phyloP scores from a whole-genome alignment of 2,113 vertebrate species.

The Pterocles gutturalis region DNA sequence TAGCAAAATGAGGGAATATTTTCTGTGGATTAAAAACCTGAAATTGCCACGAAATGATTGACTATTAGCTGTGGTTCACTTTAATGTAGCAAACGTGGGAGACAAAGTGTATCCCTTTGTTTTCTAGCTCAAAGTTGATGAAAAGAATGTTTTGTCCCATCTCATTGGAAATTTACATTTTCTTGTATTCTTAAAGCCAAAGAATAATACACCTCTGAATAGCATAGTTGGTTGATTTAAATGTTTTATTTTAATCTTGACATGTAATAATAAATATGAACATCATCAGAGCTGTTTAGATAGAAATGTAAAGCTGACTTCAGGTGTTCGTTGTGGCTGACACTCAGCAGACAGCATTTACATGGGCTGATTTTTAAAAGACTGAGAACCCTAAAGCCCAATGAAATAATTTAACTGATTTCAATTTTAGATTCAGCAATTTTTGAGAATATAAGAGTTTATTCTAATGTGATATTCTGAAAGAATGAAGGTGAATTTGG shows the following conservation, averaged over 20 bases:
- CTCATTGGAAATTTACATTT: background rate
- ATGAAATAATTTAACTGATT: background rate
- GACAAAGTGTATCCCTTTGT: background rate
- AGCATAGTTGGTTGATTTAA: background rate
- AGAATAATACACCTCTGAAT: background rate
- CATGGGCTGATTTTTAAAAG: background rate
- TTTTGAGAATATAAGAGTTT: background rate
- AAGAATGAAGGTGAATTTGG: background rate
- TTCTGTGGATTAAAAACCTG: background rate
- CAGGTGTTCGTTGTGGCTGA: background rate
- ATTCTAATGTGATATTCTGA: background rate
- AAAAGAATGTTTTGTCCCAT: background rate
- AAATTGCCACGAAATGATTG: background rate
- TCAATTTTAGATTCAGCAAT: background rate
- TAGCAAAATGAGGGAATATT: background rate
- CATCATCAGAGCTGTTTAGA: background rate
- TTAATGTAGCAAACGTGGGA: background rate
- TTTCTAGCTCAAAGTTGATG: background rate
- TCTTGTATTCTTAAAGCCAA: background rate
- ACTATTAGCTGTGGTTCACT: background rate
- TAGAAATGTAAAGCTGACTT: background rate
- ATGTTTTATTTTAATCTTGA: background rate
- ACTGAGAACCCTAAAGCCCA: background rate
- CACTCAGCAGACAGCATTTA: background rate
- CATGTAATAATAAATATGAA: background rate